Evolutionary conservation across 2,113 vertebrate species (phyloP), one percentile per base, ranked within the genome.

Genomic region (Psephotus haematonotus): DNA sequence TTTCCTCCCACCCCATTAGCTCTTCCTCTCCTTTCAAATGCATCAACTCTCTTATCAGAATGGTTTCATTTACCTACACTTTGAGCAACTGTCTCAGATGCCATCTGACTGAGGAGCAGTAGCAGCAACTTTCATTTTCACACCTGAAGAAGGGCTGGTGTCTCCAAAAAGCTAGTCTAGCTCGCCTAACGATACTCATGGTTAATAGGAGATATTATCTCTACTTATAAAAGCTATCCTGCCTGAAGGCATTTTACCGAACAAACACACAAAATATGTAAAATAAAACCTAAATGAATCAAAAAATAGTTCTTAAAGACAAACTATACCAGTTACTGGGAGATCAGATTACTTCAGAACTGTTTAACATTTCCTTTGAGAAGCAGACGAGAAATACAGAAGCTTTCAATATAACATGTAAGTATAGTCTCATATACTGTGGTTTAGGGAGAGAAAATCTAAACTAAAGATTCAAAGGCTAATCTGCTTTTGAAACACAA

Each of bases 401-500:
- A 88, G 68, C 71, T 97, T 95, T 90, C 85, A 86, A 83, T 77
- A 67, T 43, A 94, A 85, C 19, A 44, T 39, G 10, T 31, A 82
- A 50, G 49, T 57, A 79, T 70, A n/a, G 59, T 77, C 69, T 86
- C 20, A 50, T 25, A 78, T 13, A 64, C 50, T 46, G 53, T 13
- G 39, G 74, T 78, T 94, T 35, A 70, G 27, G 6, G 0, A 88
- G 35, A 90, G 60, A 90, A 70, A 95, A 62, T 70, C 50, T 74
- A 72, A 96, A 83, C 69, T 78, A 86, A 93, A 93, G 86, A 90
- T 88, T 90, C 84, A 90, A 94, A 95, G 60, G 59, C 60, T 68
- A 84, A 90, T 60, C 82, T 75, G 44, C 80, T 93, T 86, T 84
- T 93, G 88, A 95, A 95, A 92, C 72, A 71, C 0, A 1, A 92